Base-by-base conservation (phyloP, 2,888 invertebrate genomes). In the Steinernema scapterisci region DNA sequence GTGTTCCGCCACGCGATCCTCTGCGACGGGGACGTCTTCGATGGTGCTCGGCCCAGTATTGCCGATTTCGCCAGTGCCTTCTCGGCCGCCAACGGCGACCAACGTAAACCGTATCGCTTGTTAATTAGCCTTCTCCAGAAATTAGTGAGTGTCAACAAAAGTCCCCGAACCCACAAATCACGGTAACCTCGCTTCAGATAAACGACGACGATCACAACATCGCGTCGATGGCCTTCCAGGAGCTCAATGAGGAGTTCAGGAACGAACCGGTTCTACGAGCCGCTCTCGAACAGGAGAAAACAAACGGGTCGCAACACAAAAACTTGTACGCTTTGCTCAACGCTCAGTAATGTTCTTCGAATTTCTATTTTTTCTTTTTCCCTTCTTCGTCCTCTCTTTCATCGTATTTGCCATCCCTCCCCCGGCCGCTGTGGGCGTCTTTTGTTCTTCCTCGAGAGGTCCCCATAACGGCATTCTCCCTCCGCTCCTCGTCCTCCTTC, bases 261-360 rank as follows among this genome's bases (percentile, higher is more conserved):
- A 63, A 63, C 63, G 63, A 63, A 25, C 63, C 63, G 63, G 63
- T 25, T 63, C 63, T 63, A 16, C 23, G 27, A 63, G 63, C 63
- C 63, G 63, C 63, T 13, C 38, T 63, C 31, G 31, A 63, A 31
- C 27, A 63, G 31, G 63, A 63, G 63, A 63, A 63, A 63, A 63
- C 63, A 63, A 63, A 63, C 63, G 63, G 63, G 63, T 63, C 63
- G 63, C 63, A 63, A 63, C 63, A 63, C 63, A 63, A 27, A 63
- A 63, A 63, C 63, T 63, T 63, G 63, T 63, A 63, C 63, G 63
- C 63, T 63, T 63, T 63, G 63, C 63, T 63, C 63, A 63, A 63
- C 31, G 63, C 63, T 25, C 63, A 63, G 63, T 63, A 63, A 63
- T 63, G 63, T 63, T 38, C 38, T 38, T 63, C 31, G 54, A 54